Evolutionary conservation across 2,113 vertebrate species (phyloP), one percentile per base, ranked within the genome.

Genomic region (Pterophyllum scalare): DNA sequence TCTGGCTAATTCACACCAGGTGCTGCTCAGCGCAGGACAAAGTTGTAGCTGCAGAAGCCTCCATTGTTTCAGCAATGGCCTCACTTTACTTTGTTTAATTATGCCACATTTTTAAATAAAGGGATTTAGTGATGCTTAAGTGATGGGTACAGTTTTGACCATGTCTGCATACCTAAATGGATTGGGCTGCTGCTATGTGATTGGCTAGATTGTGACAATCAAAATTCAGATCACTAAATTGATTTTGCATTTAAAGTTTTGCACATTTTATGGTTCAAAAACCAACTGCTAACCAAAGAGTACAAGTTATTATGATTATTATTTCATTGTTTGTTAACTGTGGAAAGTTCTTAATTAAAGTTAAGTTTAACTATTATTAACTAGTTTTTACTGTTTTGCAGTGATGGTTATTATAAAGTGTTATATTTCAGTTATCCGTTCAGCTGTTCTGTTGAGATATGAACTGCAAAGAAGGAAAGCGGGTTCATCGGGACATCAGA

Each of bases 401-500:
- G 1, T 28, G 2, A 70, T 70, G 40, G 15, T 49, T 49, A 20
- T 49, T 49, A 49, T 40, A 52, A 31, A 31, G 0, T 52, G 17
- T 13, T 46, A 5, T 5, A 26, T 12, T 49, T 77, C 54, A 43
- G 14, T 76, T 58, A 59, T 58, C 74, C 33, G 0, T 59, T 64
- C n/a, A 57, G 40, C 74, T 67, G 75, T 33, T 78, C 54, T 75
- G 60, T 15, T 14, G 17, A 40, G 76, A 31, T 10, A 75, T 64
- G 80, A 78, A 61, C 43, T 11, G 24, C 15, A 65, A 35, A 79
- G 58, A 62, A 17, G 59, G 78, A 62, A 57, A 65, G 31, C 52
- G 64, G 80, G 14, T 56, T 43, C 43, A 87, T 83, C 22, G 46
- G 81, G 54, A 80, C 78, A 85, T 91, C 84, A 88, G 87, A 84